A percentile compares a stretch with the other conserved stretches of the same genome.
Conservation (phyloP, 2,888 invertebrate species). For the Tolmerus cingulatus region DNA sequence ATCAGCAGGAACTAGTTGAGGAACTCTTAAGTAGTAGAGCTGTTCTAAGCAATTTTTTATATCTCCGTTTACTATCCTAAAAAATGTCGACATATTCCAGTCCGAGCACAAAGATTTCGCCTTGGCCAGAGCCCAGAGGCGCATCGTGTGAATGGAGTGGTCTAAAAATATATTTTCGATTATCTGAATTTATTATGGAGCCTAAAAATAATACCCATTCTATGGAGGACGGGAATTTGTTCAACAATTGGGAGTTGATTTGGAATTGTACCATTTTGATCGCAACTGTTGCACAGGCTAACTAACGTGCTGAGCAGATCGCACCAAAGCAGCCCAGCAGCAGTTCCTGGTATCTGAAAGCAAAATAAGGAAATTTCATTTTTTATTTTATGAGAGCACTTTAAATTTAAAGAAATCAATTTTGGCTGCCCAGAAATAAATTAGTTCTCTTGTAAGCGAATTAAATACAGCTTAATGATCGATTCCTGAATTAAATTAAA, state of each 20-base stretch:
- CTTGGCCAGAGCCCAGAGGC: constrained; percentile 79
- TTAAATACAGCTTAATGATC: no score
- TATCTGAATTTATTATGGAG: background rate
- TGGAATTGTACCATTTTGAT: constrained; percentile 77
- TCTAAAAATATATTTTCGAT: constrained; percentile 63
- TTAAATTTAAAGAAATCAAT: no score
- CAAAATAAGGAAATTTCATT: background rate
- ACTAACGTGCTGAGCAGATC: constrained; percentile 73
- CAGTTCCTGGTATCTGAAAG: constrained; percentile 56
- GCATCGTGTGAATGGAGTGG: constrained; percentile 80
- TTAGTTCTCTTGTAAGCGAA: no score
- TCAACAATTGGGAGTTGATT: constrained; percentile 81
- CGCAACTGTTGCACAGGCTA: constrained; percentile 77
- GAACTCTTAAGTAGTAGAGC: constrained; percentile 66
- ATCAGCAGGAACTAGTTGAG: constrained; percentile 64
- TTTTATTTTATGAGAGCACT: background rate
- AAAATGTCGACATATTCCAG: constrained; percentile 81
- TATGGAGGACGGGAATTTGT: constrained; percentile 75
- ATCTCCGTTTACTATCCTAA: constrained; percentile 72
- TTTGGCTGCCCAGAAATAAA: no score
- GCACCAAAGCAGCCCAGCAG: constrained; percentile 60
- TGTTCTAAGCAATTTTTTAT: constrained; percentile 71
- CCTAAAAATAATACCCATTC: constrained; percentile 55
- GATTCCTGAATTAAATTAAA: no score
- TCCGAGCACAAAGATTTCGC: constrained; percentile 75